Percentiles rank a stretch among this genome's conserved stretches.
These are phyloP conservation scores for Cebus imitator DNA, from an alignment of 2,113 vertebrate genomes.

Conservation along the genomic window DNA sequence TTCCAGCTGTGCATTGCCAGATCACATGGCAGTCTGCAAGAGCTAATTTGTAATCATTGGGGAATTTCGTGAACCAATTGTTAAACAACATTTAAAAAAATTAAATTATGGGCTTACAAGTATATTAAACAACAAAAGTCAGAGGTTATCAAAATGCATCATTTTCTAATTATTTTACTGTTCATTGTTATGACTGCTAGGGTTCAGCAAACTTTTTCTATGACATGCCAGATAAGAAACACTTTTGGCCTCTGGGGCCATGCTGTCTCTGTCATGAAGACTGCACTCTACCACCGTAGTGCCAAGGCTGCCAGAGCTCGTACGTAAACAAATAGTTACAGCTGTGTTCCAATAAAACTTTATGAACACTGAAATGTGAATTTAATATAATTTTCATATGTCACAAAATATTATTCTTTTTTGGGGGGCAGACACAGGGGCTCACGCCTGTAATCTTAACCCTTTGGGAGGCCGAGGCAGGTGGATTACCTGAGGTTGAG, in stretches of 20 bases:
- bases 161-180: background rate
- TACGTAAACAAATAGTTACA: background rate
- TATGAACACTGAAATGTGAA: background rate
- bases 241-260: background rate
- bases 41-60: background rate
- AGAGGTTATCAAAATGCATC: background rate
- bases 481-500: too few species aligned
- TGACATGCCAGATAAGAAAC: background rate
- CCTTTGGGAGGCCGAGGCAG: too few species aligned
- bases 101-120: background rate
- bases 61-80: background rate
- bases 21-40: background rate
- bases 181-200: background rate
- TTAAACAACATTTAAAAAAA: background rate
- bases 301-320: background rate
- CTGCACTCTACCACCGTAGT: background rate
- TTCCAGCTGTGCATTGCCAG: too few species aligned
- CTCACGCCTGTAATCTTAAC: too few species aligned
- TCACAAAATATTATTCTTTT: background rate
- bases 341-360: background rate
- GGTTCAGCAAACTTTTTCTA: background rate
- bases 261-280: background rate
- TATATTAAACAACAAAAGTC: background rate
- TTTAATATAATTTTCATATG: background rate
- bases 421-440: fast-evolving